Evolutionary conservation across 2,888 invertebrate species (phyloP).

Genomic region (Rhagonycha lutea): DNA sequence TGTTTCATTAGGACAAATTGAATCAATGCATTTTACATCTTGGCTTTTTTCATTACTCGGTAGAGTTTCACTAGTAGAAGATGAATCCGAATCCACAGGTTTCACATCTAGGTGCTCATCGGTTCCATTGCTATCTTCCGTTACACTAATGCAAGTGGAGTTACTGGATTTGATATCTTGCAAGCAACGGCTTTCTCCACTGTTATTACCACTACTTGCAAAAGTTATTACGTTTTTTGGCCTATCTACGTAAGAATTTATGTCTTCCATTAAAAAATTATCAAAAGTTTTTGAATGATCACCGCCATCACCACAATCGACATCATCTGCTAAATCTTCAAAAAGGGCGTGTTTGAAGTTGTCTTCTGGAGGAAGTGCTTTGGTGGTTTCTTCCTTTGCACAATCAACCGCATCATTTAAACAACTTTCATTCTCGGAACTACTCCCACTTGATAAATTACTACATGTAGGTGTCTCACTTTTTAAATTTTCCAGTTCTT

Average conservation of each 20-base stretch:
- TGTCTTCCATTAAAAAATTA: not conserved
- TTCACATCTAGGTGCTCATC: not conserved
- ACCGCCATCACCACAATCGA: not conserved
- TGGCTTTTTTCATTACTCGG: not conserved
- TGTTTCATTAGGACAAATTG: not conserved
- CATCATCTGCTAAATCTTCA: not conserved
- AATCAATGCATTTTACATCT: not conserved
- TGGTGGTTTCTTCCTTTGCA: not conserved
- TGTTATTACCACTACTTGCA: not conserved
- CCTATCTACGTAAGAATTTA: not conserved
- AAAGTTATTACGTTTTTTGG: conserved; percentile 4
- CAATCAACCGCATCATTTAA: not conserved
- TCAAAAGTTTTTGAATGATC: not conserved
- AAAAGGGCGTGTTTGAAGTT: not conserved
- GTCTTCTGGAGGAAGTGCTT: not conserved
- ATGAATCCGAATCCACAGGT: not conserved
- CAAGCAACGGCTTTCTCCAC: not conserved
- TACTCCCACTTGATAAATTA: not conserved
- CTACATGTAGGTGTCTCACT: not conserved
- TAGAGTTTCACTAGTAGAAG: not conserved
- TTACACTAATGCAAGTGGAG: not conserved
- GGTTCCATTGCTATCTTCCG: not conserved
- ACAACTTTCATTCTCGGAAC: not conserved
- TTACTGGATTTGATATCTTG: not conserved
- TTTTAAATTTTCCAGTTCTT: not conserved